A percentile compares a stretch with the other conserved stretches of the same genome.
These are phyloP conservation scores for Muntiacus muntjak DNA, from an alignment of 2,113 vertebrate species.

Conservation along the genomic window DNA sequence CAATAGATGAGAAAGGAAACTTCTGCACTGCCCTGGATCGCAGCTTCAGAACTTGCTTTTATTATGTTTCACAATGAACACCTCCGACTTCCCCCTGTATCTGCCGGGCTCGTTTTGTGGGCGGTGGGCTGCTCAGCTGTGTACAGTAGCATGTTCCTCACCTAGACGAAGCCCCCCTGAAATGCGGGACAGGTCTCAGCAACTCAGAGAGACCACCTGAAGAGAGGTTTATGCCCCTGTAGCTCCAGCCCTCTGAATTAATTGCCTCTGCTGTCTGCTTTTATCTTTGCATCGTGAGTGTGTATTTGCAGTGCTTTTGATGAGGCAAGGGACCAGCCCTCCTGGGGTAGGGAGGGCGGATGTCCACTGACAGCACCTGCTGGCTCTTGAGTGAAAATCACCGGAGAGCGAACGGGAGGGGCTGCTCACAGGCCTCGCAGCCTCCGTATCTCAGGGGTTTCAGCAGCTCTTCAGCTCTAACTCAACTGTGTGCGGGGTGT, in stretches of 20 bases:
- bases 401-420: neutral
- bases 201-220: neutral
- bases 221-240: neutral
- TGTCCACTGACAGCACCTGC: neutral
- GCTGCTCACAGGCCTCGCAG: neutral
- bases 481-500: neutral
- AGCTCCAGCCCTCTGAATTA: neutral
- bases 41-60: neutral
- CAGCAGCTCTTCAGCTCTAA: slow-evolving; percentile 18
- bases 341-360: neutral
- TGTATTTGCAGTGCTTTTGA: slow-evolving; percentile 10
- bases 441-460: slow-evolving; percentile 37
- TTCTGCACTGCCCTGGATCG: neutral
- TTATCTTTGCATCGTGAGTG: neutral
- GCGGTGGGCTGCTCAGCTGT: neutral
- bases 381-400: slow-evolving; percentile 18
- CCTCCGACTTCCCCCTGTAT: neutral
- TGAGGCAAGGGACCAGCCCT: neutral
- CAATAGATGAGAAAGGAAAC: neutral
- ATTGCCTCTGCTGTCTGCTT: neutral
- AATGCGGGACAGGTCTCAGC: neutral
- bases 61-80: neutral
- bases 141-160: neutral
- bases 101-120: neutral
- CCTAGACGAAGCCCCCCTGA: neutral